Base-by-base conservation (phyloP, 2,888 invertebrate species). In the Sclerodermus sp. region DNA sequence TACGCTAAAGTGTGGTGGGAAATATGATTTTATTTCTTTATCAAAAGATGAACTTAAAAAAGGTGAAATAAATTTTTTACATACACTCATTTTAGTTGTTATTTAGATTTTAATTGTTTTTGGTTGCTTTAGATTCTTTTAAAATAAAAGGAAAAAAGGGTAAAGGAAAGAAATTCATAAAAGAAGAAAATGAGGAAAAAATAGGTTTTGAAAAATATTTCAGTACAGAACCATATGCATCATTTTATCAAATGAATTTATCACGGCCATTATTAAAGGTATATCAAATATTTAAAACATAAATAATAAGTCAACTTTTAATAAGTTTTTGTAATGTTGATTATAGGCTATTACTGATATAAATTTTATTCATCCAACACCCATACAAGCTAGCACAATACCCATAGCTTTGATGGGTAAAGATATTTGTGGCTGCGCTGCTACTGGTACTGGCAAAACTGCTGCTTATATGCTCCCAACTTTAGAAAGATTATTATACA, bases 391-490 rank as follows among this genome's bases (percentile, higher is more conserved):
- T 1, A 90, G 95, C 0, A 94, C 96, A 0, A 93, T 99, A 74
- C 98, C 99, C 1, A 85, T 96, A 9, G 97, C 95, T 2, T 80
- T 99, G 49, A 81, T 93, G 62, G 87, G 97, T 13, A 87, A 91
- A 66, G 99, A 99, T 79, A 88, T 99, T 63, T 98, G 97, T 80
- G 99, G 96, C 9, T 99, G 98, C 82, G 98, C 99, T 23, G 96
- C 97, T 0, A 99, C 98, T 0, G 99, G 99, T 45, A 90, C 93
- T 6, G 97, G 98, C 46, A 99, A 99, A 83, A 99, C 99, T 0
- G 96, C 96, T 0, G 98, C 99, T 0, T 99, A 97, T 78, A 97
- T 99, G 93, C 80, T 99, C 63, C 99, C 99, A 0, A 95, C 96
- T 1, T 74, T 99, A 45, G 99, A 99, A 80, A 84, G 98, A 56